Base-by-base conservation (phyloP, 2,888 invertebrate species). In the Euplexia lucipara region DNA sequence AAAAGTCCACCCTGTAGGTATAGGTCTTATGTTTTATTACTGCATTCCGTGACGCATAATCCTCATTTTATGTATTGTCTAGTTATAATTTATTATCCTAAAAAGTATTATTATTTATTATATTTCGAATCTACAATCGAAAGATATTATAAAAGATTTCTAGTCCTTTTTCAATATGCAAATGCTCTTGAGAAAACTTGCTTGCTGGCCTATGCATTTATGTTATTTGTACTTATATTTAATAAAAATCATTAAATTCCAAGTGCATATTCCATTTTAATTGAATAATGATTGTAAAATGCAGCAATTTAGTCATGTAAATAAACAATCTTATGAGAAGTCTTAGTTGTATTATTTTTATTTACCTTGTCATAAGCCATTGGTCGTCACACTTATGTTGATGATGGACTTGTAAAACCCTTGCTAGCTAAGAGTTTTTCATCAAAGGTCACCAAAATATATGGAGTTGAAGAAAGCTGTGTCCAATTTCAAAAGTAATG, bases 231-330 rank as follows among this genome's bases (percentile, higher is more conserved):
- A 71, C 53, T 62, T 61, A 63, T 54, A 73, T 30, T 41, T 44
- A 48, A 49, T 54, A 58, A n/a, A 70, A 63, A 45, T 37, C 41
- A 39, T 63, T 18, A 41, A 71, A 66, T 49, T 49, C 37, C 49
- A 56, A 58, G 26, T 54, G 53, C 48, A 63, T 69, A 71, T 49
- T 78, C 49, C 16, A 70, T 60, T 79, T 57, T 39, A 67, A 76
- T 66, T 77, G 22, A 60, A 62, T 64, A 62, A 44, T 58, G 47
- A 70, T 74, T 75, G 59, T 70, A 66, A 68, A 78, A 74, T 73
- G 62, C 59, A 67, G 70, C 75, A 73, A 70, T 77, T 78, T 79
- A 80, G 65, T 75, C 37, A 62, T 85, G 84, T 85, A 86, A 86
- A 86, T 86, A 85, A 86, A 82, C 58, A 61, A 70, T 68, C 20